These are phyloP conservation scores for Corythucha ciliata DNA, from an alignment of 2,888 invertebrate species.

Conservation along the genomic window DNA sequence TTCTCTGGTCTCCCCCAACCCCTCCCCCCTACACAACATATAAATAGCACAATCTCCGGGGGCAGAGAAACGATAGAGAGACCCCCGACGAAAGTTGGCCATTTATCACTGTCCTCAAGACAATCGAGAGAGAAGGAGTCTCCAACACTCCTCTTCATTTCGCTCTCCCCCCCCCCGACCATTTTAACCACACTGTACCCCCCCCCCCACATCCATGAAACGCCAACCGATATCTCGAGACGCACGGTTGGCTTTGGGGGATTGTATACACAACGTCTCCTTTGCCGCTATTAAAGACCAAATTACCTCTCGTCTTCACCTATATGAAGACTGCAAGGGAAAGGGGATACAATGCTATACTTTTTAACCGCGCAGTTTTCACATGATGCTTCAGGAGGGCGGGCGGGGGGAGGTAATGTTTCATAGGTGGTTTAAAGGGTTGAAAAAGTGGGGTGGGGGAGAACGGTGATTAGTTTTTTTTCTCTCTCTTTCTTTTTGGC, in stretches of 20 bases:
- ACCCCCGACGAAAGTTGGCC: constrained; percentile 20
- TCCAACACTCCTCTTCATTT: background rate
- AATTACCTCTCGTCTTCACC: no score
- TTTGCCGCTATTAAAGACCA: background rate
- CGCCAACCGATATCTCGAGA: background rate
- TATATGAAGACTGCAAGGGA: no score
- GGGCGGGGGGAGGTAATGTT: no score
- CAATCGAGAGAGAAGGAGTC: constrained; percentile 13
- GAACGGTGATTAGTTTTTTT: no score
- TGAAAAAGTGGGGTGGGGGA: no score
- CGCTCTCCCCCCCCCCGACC: background rate
- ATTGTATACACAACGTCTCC: no score
- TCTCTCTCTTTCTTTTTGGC: no score
- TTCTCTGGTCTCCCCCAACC: background rate
- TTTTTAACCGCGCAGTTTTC: no score
- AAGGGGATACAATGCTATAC: no score
- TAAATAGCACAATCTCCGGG: constrained; percentile 31
- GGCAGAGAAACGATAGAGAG: constrained; percentile 25
- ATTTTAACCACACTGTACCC: background rate
- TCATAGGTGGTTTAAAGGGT: no score
- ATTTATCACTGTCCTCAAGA: constrained; percentile 27
- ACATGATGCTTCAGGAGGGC: no score
- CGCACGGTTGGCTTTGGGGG: no score
- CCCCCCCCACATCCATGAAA: background rate
- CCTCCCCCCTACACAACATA: constrained; percentile 23